Conservation (phyloP, 1,140 invertebrate genomes). For the Hermetia illucens region DNA sequence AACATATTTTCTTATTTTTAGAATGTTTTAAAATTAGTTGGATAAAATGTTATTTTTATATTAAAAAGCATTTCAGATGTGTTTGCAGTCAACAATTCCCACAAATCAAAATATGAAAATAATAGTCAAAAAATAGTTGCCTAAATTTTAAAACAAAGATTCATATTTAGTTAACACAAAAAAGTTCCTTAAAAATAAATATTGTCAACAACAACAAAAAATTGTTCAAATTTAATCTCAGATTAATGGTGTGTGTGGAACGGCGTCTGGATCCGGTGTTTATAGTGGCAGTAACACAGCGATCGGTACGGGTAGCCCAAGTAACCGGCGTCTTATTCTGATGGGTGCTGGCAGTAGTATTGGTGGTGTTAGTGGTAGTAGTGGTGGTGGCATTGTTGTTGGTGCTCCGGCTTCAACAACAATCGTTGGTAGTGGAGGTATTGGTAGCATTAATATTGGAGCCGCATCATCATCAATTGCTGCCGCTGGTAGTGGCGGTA, state of each 20-base stretch:
- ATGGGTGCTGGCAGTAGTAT: conserved; percentile 1
- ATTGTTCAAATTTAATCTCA: conserved; percentile 27
- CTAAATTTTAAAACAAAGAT: too few relatives aligned
- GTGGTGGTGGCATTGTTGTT: not conserved
- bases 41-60: too few relatives aligned
- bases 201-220: conserved; percentile 1
- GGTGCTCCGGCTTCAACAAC: not conserved
- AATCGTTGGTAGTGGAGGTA: conserved; percentile 22
- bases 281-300: conserved; percentile 8
- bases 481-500: not conserved
- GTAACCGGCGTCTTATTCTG: conserved; percentile 6
- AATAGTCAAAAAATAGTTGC: too few relatives aligned
- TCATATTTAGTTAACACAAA: too few relatives aligned
- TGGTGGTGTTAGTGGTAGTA: conserved; percentile 2
- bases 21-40: too few relatives aligned
- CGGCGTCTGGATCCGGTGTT: conserved; percentile 7
- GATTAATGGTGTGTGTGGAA: conserved; percentile 63
- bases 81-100: too few relatives aligned
- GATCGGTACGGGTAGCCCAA: conserved; percentile 9
- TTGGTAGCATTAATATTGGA: conserved; percentile 9
- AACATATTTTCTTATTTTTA: too few relatives aligned
- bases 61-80: too few relatives aligned
- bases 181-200: conserved; percentile 1
- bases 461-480: not conserved
- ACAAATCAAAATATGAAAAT: too few relatives aligned